A percentile compares a stretch with the other conserved stretches of the same genome.
These are phyloP conservation scores for Malurus elegans DNA, from an alignment of 2,113 vertebrate genomes.

Conservation along the genomic window DNA sequence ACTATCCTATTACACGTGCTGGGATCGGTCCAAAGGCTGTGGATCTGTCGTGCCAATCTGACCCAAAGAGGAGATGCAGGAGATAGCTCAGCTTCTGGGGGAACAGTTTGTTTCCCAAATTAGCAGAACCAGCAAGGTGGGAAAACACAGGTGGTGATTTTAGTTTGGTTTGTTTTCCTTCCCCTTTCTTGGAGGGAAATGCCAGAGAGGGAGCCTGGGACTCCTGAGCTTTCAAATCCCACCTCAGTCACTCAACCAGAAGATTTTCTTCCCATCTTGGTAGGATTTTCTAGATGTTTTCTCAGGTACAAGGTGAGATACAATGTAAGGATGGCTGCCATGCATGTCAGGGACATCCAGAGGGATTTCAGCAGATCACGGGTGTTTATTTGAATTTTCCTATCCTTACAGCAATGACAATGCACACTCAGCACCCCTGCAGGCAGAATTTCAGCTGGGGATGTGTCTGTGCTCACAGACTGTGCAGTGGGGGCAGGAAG, in stretches of 20 bases:
- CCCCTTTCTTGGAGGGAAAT: neutral
- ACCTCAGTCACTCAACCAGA: neutral
- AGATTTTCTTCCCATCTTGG: neutral
- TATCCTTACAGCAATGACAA: fast-evolving
- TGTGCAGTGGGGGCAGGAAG: neutral
- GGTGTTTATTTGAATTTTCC: fast-evolving
- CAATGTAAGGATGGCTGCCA: fast-evolving
- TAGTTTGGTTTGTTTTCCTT: neutral
- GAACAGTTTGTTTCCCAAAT: neutral
- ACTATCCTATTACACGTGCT: neutral
- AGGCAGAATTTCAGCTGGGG: neutral
- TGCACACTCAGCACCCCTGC: fast-evolving
- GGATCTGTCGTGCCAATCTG: fast-evolving
- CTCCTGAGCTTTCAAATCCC: neutral
- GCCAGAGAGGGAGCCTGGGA: neutral
- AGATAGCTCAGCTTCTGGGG: neutral
- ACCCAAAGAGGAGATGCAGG: neutral
- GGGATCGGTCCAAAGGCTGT: neutral
- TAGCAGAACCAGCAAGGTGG: neutral
- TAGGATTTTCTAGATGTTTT: neutral
- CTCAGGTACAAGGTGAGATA: neutral
- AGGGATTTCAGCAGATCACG: fast-evolving
- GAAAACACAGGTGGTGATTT: neutral
- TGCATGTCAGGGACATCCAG: fast-evolving
- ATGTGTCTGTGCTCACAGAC: fast-evolving